Conservation (phyloP, 1,140 invertebrate genomes). For the Drosophila carrolli region DNA sequence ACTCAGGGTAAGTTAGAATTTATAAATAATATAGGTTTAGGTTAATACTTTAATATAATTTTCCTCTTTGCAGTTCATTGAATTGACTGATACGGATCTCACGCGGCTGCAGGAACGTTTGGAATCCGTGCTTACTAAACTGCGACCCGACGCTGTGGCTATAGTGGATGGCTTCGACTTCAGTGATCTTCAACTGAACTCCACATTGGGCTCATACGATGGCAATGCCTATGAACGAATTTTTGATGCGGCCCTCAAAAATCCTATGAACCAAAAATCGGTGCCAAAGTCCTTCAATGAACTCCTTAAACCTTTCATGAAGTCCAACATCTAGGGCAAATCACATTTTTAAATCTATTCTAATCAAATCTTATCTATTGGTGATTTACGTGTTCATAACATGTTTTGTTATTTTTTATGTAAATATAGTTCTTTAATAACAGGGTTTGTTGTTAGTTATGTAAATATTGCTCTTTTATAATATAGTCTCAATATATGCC, state of each 20-base stretch:
- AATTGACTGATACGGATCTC: constrained; percentile 87
- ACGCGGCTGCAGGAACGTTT: constrained; percentile 88
- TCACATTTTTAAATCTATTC: neutral
- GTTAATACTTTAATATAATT: neutral
- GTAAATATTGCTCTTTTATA: constrained; percentile 7
- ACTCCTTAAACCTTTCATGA: constrained; percentile 91
- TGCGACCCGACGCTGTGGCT: constrained; percentile 94
- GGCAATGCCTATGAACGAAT: constrained; percentile 95
- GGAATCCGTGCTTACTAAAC: constrained; percentile 88
- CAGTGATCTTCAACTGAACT: constrained; percentile 91
- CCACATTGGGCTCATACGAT: constrained; percentile 94
- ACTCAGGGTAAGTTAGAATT: constrained; percentile 87
- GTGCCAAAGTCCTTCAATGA: constrained; percentile 91
- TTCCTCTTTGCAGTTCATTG: constrained; percentile 87
- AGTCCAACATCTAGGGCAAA: constrained; percentile 87
- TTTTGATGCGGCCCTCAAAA: constrained; percentile 92
- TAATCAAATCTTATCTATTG: neutral
- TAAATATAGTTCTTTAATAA: constrained; percentile 15
- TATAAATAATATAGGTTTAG: too few relatives aligned
- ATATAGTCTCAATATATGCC: neutral
- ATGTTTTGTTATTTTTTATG: constrained; percentile 6
- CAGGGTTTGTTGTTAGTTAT: neutral
- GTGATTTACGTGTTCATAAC: neutral
- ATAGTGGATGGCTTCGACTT: constrained; percentile 96
- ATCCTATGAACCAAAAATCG: constrained; percentile 92